Percentiles rank a stretch among this genome's conserved stretches.
Evolutionary conservation across 2,888 invertebrate species (phyloP).

Genomic region (Lycia hirtaria): DNA sequence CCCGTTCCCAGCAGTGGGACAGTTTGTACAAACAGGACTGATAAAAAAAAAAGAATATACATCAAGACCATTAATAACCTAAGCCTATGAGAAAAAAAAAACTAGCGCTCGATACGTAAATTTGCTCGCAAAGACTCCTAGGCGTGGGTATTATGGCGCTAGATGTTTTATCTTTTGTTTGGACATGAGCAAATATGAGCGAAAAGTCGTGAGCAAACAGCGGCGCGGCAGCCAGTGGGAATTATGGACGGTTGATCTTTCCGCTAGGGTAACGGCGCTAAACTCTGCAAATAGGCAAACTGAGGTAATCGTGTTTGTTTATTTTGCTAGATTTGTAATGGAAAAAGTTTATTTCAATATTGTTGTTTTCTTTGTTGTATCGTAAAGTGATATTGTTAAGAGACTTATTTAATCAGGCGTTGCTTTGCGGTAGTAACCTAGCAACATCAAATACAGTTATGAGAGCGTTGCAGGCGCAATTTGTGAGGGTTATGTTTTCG

Average conservation of each 20-base stretch:
- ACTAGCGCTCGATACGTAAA: slow-evolving; percentile 39
- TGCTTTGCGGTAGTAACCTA: no score
- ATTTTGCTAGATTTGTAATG: no score
- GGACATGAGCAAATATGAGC: slow-evolving; percentile 39
- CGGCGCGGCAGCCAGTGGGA: slow-evolving; percentile 21
- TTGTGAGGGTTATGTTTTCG: no score
- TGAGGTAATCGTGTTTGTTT: slow-evolving; percentile 2
- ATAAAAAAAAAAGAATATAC: no score
- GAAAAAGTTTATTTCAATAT: no score
- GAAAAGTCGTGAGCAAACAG: slow-evolving; percentile 32
- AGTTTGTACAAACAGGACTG: no score
- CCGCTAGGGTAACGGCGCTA: slow-evolving; percentile 1
- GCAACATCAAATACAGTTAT: no score
- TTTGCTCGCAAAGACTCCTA: slow-evolving; percentile 48
- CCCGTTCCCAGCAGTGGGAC: no score
- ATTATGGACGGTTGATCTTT: slow-evolving; percentile 29
- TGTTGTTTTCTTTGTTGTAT: no score
- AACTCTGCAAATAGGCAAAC: not conserved
- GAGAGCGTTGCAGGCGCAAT: no score
- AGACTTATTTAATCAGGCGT: no score
- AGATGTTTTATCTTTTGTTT: slow-evolving; percentile 37
- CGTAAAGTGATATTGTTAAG: no score
- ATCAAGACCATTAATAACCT: not conserved
- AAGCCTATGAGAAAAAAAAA: slow-evolving; percentile 34
- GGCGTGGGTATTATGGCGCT: slow-evolving; percentile 40